Evolutionary conservation across 2,113 vertebrate species (phyloP).

Genomic region (Lepus timidus): DNA sequence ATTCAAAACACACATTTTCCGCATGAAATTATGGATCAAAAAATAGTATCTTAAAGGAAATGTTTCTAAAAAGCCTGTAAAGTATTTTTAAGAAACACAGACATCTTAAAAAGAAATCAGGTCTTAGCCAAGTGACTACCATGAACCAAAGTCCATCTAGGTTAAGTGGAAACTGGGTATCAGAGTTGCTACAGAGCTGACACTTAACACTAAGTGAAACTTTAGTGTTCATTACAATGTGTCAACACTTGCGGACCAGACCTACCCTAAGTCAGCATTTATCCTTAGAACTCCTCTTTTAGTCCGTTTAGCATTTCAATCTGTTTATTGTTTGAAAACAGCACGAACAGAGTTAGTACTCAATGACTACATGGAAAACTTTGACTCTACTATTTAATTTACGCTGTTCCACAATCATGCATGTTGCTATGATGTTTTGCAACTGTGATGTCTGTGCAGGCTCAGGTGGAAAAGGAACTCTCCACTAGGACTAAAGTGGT

Average conservation of each 20-base stretch:
- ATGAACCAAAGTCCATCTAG: neutral
- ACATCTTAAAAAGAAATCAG: neutral
- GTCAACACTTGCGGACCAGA: neutral
- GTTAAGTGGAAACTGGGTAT: neutral
- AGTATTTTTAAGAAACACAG: neutral
- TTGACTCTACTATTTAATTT: neutral
- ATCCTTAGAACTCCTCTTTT: neutral
- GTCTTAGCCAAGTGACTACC: neutral
- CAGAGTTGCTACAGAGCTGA: no score
- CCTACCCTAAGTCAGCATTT: neutral
- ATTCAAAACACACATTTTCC: constrained; percentile 59
- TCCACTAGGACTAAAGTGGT: neutral
- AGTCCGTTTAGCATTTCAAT: neutral
- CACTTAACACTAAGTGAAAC: neutral
- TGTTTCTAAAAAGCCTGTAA: constrained; percentile 48
- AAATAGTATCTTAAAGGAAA: constrained; percentile 65
- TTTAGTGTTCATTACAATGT: neutral
- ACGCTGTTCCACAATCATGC: neutral
- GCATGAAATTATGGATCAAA: constrained; percentile 62
- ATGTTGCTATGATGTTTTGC: neutral
- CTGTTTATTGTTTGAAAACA: neutral
- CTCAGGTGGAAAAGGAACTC: no score
- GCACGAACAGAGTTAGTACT: neutral
- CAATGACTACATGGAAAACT: neutral
- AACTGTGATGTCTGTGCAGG: neutral